phyloP scores from a whole-genome alignment of 2,797 vertebrate genomes.

The Falco naumanni region DNA sequence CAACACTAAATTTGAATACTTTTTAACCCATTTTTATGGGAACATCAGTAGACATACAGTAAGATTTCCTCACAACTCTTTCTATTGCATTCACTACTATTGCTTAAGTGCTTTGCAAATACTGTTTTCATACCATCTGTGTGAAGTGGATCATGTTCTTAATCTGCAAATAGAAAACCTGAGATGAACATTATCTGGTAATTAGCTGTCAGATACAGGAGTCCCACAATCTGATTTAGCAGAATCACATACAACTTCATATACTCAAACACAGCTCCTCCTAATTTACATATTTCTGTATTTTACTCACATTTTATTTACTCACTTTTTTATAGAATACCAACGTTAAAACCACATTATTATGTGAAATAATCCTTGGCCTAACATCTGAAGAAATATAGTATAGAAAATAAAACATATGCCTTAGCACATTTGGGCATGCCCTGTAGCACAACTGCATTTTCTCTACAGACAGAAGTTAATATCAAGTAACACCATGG shows the following conservation, averaged over 20 bases:
- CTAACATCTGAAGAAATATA: background rate
- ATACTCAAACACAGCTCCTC: background rate
- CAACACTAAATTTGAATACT: background rate
- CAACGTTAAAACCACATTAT: background rate
- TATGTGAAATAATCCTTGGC: background rate
- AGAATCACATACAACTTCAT: background rate
- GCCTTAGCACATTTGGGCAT: background rate
- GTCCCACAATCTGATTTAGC: background rate
- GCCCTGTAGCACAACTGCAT: background rate
- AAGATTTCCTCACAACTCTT: background rate
- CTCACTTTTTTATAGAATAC: background rate
- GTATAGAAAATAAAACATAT: background rate
- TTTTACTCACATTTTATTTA: background rate
- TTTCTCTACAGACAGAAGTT: background rate
- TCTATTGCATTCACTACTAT: background rate
- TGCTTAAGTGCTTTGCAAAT: background rate
- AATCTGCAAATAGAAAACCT: background rate
- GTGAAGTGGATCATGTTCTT: background rate
- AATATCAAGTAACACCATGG: background rate
- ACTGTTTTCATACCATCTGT: background rate
- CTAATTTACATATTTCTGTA: background rate
- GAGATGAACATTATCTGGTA: background rate
- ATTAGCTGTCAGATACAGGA: background rate
- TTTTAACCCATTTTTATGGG: background rate
- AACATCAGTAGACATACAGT: background rate